These are phyloP conservation scores for Lepidochrysops patricia DNA, from an alignment of 2,888 invertebrate species.

Conservation along the genomic window DNA sequence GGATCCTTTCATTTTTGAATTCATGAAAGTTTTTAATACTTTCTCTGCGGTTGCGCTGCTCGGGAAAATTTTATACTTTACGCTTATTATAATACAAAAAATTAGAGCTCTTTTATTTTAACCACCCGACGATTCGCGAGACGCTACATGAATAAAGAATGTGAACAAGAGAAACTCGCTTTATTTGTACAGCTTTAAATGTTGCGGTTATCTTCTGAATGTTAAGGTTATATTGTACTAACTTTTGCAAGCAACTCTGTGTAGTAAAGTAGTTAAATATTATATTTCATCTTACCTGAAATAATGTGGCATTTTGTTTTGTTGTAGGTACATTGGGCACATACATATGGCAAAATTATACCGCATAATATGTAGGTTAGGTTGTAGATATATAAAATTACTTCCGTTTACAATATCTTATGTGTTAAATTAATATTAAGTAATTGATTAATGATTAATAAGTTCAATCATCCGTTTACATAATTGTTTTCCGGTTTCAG, in stretches of 20 bases:
- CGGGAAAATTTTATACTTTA: background rate
- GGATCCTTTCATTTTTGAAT: slow-evolving; percentile 31
- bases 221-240: background rate
- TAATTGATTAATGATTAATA: no score
- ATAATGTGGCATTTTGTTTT: no score
- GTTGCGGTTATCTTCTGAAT: background rate
- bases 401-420: no score
- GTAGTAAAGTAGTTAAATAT: no score
- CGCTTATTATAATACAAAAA: background rate
- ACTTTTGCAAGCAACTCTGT: background rate
- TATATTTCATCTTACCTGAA: no score
- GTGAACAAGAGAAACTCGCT: background rate
- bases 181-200: background rate
- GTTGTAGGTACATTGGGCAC: no score
- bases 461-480: no score
- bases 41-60: background rate
- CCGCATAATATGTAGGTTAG: no score
- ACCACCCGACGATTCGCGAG: background rate
- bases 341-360: no score
- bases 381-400: no score
- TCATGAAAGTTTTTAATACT: slow-evolving; percentile 12
- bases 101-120: background rate
- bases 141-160: background rate
- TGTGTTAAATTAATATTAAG: no score
- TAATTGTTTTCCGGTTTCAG: no score